Conservation (phyloP, 1,140 invertebrate genomes). For the Diorhabda sublineata region DNA sequence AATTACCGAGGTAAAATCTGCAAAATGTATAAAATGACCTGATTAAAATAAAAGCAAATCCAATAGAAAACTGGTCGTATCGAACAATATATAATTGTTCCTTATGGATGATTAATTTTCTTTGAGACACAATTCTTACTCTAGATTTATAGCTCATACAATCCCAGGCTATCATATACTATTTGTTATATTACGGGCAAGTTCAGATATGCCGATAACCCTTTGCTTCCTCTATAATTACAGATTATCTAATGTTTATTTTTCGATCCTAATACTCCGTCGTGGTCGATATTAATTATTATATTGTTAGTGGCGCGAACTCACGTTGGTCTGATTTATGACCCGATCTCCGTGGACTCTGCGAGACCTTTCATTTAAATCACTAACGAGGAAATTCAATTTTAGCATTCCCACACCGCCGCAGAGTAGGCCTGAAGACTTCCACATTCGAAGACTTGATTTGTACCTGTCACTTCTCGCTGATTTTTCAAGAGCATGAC, state of each 20-base stretch:
- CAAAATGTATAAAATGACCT: too few species aligned
- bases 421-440: background rate
- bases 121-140: background rate
- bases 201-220: constrained; percentile 29
- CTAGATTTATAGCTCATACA: constrained; percentile 15
- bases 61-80: background rate
- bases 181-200: constrained; percentile 14
- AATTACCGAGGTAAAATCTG: too few species aligned
- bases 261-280: constrained; percentile 35
- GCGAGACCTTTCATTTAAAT: constrained; percentile 24
- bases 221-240: constrained; percentile 33
- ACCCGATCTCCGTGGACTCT: constrained; percentile 10
- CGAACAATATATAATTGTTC: constrained; percentile 18
- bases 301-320: constrained; percentile 34
- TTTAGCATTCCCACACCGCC: constrained; percentile 22
- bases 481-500: background rate
- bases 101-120: constrained; percentile 10
- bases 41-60: too few species aligned
- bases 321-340: constrained; percentile 35
- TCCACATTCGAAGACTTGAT: constrained; percentile 19
- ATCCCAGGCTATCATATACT: constrained; percentile 15
- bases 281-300: constrained; percentile 37
- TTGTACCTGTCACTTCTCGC: constrained; percentile 10
- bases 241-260: constrained; percentile 40
- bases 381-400: constrained; percentile 28